Percentiles rank a stretch among this genome's conserved stretches.
phyloP scores from a whole-genome alignment of 2,113 vertebrate species.

The Etia nguti region DNA sequence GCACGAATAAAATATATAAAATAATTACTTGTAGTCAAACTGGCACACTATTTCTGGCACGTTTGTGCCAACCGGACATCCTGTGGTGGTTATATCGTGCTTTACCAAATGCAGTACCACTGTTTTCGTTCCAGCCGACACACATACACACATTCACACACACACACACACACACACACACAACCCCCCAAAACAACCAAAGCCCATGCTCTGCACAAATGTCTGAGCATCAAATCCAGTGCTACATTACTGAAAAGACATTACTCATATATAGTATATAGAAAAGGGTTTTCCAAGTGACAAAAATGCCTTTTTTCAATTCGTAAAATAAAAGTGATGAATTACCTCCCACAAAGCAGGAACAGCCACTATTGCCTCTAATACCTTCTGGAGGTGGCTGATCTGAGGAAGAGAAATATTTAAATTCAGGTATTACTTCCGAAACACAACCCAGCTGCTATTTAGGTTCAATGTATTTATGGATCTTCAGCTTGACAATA shows the following conservation, averaged over 20 bases:
- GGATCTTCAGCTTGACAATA: background rate
- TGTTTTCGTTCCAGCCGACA: background rate
- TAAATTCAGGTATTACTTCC: background rate
- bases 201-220: background rate
- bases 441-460: background rate
- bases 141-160: background rate
- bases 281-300: background rate
- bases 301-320: background rate
- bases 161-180: background rate
- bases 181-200: background rate
- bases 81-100: background rate
- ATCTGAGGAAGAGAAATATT: constrained; percentile 68
- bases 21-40: background rate
- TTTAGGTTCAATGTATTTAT: background rate
- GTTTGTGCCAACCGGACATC: background rate
- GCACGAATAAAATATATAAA: background rate
- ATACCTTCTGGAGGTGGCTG: constrained; percentile 81
- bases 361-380: constrained; percentile 78
- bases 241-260: background rate
- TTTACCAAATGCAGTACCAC: background rate
- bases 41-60: background rate
- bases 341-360: constrained; percentile 87
- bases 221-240: background rate
- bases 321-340: background rate
- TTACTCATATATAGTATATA: background rate